These are phyloP conservation scores for Asarcornis scutulata DNA, from an alignment of 2,113 vertebrate genomes.

Conservation along the genomic window DNA sequence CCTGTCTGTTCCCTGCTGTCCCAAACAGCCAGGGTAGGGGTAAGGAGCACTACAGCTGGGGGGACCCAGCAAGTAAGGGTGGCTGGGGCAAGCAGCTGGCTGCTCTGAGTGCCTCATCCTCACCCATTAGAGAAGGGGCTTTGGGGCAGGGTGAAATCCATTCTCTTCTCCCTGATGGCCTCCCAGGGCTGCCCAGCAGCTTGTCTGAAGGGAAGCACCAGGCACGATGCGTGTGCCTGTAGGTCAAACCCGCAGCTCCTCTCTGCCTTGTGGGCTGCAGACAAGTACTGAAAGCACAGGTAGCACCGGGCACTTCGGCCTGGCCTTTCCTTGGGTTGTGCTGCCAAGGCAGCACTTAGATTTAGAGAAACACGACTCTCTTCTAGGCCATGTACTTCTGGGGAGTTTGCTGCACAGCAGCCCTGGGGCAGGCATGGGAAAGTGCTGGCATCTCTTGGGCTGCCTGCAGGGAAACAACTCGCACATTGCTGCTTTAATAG, in stretches of 20 bases:
- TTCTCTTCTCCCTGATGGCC: too few species aligned
- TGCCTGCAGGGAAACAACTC: neutral
- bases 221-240: neutral
- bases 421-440: neutral
- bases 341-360: neutral
- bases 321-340: neutral
- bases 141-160: too few species aligned
- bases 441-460: neutral
- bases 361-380: neutral
- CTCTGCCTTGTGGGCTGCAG: neutral
- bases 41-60: too few species aligned
- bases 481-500: accelerated
- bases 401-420: neutral
- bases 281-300: too few species aligned
- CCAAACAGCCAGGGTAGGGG: too few species aligned
- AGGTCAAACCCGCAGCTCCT: neutral
- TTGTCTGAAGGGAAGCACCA: neutral
- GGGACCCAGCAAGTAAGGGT: too few species aligned
- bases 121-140: too few species aligned
- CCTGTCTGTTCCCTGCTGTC: too few species aligned
- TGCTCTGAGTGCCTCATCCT: too few species aligned
- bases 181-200: too few species aligned
- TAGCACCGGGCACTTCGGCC: too few species aligned
- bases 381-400: neutral
- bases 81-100: too few species aligned